phyloP scores from a whole-genome alignment of 1,140 invertebrate species.

The Calosoma granatense region DNA sequence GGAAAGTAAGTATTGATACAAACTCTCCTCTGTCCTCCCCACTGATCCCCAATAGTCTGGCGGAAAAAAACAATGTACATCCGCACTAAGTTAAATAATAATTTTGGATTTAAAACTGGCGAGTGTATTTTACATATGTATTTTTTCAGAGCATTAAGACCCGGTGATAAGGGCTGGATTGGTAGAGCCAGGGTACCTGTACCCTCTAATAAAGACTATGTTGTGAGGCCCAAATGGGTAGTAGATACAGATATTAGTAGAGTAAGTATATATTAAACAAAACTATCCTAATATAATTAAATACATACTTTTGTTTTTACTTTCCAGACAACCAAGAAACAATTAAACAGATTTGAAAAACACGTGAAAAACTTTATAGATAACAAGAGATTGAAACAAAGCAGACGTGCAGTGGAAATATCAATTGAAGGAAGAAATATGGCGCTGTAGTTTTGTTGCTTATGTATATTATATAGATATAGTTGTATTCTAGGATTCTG shows the following conservation, averaged over 20 bases:
- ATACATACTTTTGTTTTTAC: constrained; percentile 13
- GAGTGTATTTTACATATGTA: constrained; percentile 10
- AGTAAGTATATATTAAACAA: constrained; percentile 39
- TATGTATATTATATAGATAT: background rate
- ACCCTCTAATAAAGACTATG: constrained; percentile 95
- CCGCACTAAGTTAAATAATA: no score
- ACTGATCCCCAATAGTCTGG: no score
- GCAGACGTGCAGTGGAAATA: constrained; percentile 77
- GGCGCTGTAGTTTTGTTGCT: constrained; percentile 53
- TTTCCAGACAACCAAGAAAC: constrained; percentile 63
- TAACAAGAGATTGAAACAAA: constrained; percentile 66
- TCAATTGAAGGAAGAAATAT: constrained; percentile 95
- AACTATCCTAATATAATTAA: background rate
- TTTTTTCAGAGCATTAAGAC: constrained; percentile 51
- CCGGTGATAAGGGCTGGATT: constrained; percentile 94
- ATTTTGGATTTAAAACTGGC: no score
- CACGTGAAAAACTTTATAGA: constrained; percentile 86
- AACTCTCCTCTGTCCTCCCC: no score
- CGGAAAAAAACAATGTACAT: no score
- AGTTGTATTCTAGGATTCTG: no score
- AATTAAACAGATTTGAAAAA: constrained; percentile 78
- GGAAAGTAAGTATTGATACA: constrained; percentile 29
- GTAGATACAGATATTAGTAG: constrained; percentile 74
- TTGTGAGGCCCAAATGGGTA: constrained; percentile 86
- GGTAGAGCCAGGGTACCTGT: constrained; percentile 86